Evolutionary conservation across 2,113 vertebrate species (phyloP).

Genomic region (Anoplopoma fimbria): DNA sequence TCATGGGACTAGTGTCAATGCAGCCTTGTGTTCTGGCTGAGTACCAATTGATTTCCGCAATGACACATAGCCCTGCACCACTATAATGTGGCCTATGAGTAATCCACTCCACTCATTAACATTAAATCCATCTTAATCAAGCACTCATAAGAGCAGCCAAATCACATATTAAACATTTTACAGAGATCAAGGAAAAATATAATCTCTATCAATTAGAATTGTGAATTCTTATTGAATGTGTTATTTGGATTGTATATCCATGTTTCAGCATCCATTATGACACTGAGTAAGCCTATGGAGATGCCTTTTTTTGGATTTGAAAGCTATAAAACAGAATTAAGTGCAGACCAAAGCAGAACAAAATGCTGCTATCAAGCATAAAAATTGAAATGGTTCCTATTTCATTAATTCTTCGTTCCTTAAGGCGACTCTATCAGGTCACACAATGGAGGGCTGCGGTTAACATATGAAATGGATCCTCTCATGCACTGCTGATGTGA

Average conservation of each 20-base stretch:
- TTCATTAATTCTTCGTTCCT: constrained; percentile 24
- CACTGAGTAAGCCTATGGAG: too few relatives aligned
- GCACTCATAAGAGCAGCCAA: constrained; percentile 1
- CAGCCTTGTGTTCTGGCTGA: constrained; percentile 69
- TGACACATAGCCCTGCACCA: constrained; percentile 60
- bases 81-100: constrained; percentile 43
- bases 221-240: too few relatives aligned
- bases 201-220: too few relatives aligned
- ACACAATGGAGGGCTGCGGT: constrained; percentile 32
- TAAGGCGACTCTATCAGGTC: constrained; percentile 46
- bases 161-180: neutral
- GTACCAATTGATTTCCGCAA: constrained; percentile 73
- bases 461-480: constrained; percentile 60
- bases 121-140: constrained; percentile 47
- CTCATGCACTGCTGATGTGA: constrained; percentile 48
- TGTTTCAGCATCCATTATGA: neutral
- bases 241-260: neutral
- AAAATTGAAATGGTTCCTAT: constrained; percentile 21
- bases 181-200: neutral
- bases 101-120: constrained; percentile 60
- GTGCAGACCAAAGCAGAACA: neutral
- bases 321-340: constrained; percentile 26
- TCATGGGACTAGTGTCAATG: constrained; percentile 65
- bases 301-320: constrained; percentile 12
- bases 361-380: constrained; percentile 13